Evolutionary conservation across 1,140 invertebrate genomes (phyloP), one percentile per base, ranked within the genome.

Genomic region (Drosophila pectinifera): DNA sequence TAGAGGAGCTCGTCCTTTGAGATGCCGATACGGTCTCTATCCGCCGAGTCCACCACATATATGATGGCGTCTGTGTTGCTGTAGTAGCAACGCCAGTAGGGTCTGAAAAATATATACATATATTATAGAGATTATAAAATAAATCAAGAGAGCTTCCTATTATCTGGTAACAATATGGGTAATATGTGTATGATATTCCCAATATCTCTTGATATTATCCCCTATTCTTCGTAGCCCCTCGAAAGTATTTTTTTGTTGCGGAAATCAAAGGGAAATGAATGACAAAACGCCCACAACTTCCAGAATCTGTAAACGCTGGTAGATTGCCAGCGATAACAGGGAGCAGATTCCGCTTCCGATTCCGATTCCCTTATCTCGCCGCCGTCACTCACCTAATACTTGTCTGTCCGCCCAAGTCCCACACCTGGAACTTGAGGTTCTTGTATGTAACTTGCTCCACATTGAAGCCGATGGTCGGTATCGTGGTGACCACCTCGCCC

Each of bases 71-170:
- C 99, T 92, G 99, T 99, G 93, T 99, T 99, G 56, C 98, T 98
- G 93, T 99, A 99, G 93, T 99, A 99, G 95, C 99, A 99, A 93
- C 99, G 95, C 99, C 99, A 99, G 92, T 99, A 99, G 14, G 99
- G 99, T 94, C 98, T 88, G 41, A 0, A 74, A 70, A 4, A 36
- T 4, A 16, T 18, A 31, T 28, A 22, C 57, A 5, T 24, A 10
- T 0, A 7, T n/a, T 62, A 14, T n/a, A 8, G 13, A 26, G 3
- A 10, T 13, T 26, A 24, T 3, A 16, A 13, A 41, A n/a, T 24
- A 24, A 14, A 8, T 3, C n/a, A 11, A 28, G 7, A 7, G 26
- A 7, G 8, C 5, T 6, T 26, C 7, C 26, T 28, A 6, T 28
- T 28, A 28, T 7, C 26, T 7, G 26, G 8, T 28, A 7, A 28